Evolutionary conservation across 2,888 invertebrate species (phyloP).

Genomic region (Megastigmus dorsalis): DNA sequence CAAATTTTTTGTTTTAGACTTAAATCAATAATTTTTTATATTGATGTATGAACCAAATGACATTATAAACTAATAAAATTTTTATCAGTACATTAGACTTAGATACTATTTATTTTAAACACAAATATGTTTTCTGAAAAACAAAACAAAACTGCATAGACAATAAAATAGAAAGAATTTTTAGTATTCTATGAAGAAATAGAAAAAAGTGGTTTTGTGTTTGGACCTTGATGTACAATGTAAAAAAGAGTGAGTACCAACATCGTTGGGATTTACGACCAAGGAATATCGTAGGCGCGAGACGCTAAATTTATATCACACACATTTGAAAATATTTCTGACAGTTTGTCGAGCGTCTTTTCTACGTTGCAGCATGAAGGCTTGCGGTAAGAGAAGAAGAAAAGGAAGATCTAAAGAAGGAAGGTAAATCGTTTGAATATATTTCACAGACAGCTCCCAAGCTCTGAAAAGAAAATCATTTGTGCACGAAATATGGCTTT

Average conservation of each 20-base stretch:
- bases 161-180: neutral
- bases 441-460: neutral
- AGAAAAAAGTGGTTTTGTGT: neutral
- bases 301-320: constrained; percentile 11
- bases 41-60: too few species aligned
- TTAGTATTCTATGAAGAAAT: too few species aligned
- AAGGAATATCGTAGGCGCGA: neutral
- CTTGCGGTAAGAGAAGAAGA: neutral
- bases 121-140: too few species aligned
- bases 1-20: too few species aligned
- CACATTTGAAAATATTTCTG: constrained; percentile 31
- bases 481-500: constrained; percentile 11
- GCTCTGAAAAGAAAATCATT: constrained; percentile 17
- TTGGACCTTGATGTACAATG: neutral
- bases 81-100: too few species aligned
- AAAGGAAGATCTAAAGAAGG: neutral
- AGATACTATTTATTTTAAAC: too few species aligned
- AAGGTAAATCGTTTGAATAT: constrained; percentile 25
- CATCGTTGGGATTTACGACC: neutral
- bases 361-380: neutral
- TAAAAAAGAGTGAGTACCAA: neutral
- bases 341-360: constrained; percentile 34
- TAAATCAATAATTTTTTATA: too few species aligned
- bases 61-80: too few species aligned
- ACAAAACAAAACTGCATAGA: too few species aligned